phyloP scores from a whole-genome alignment of 2,888 invertebrate genomes.

The Trissonchulus latispiculum region DNA sequence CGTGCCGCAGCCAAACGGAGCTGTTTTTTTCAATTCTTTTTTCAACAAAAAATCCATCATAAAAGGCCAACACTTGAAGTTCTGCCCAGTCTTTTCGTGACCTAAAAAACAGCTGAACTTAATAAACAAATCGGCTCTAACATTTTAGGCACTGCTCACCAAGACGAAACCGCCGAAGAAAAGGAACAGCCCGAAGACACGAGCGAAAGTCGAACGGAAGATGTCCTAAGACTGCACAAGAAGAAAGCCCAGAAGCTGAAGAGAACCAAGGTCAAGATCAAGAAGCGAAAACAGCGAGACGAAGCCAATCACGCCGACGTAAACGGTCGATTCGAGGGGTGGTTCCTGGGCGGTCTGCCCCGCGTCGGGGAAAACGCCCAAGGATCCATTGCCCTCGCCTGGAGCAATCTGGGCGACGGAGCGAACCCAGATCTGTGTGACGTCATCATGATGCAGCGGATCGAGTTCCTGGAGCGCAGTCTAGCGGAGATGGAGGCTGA shows the following conservation, averaged over 20 bases:
- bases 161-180: too few relatives aligned
- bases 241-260: not conserved
- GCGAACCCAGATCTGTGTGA: not conserved
- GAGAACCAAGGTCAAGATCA: not conserved
- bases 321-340: not conserved
- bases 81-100: too few relatives aligned
- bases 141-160: too few relatives aligned
- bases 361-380: not conserved
- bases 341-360: not conserved
- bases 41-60: too few relatives aligned
- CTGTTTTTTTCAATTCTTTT: too few relatives aligned
- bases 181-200: too few relatives aligned
- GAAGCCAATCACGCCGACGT: not conserved
- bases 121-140: too few relatives aligned
- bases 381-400: not conserved
- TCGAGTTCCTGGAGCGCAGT: not conserved
- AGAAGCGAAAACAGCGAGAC: not conserved
- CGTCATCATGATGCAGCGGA: not conserved
- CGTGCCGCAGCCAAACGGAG: too few relatives aligned
- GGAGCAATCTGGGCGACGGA: too few relatives aligned
- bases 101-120: too few relatives aligned
- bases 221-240: not conserved
- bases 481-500: not conserved
- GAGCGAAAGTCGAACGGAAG: too few relatives aligned
- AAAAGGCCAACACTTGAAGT: too few relatives aligned